These are phyloP conservation scores for Capitulum mitella DNA, from an alignment of 2,888 invertebrate species.

Conservation along the genomic window DNA sequence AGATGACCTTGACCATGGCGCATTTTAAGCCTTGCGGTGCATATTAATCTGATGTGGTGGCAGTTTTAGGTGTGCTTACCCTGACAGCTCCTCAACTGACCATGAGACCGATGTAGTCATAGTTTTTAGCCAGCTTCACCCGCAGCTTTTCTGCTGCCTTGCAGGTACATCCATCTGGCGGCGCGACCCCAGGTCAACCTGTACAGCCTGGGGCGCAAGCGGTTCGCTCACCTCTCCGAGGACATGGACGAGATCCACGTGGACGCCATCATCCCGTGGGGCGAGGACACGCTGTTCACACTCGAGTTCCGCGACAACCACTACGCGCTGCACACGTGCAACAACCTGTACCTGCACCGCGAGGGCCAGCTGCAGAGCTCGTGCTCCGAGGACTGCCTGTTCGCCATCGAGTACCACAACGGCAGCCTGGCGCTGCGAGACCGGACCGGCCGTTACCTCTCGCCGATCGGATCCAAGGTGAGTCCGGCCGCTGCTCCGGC, in stretches of 20 bases:
- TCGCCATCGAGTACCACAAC: slow-evolving; percentile 90
- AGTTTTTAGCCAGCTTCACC: too few relatives aligned
- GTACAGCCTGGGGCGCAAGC: slow-evolving; percentile 82
- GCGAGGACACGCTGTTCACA: slow-evolving; percentile 91
- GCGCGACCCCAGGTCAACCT: slow-evolving; percentile 92
- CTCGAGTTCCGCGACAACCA: slow-evolving; percentile 80
- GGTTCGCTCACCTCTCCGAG: slow-evolving; percentile 86
- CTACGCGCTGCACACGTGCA: slow-evolving; percentile 92
- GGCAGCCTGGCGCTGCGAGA: slow-evolving; percentile 68
- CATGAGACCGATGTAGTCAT: too few relatives aligned
- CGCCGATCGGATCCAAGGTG: slow-evolving; percentile 82
- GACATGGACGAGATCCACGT: slow-evolving; percentile 37
- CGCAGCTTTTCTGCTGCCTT: too few relatives aligned
- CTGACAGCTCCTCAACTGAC: too few relatives aligned
- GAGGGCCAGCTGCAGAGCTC: slow-evolving; percentile 44
- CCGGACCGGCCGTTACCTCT: slow-evolving; percentile 79
- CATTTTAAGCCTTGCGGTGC: too few relatives aligned
- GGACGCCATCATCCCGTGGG: slow-evolving; percentile 96
- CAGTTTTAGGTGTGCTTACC: too few relatives aligned
- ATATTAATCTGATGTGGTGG: too few relatives aligned
- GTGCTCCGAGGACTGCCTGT: slow-evolving; percentile 69
- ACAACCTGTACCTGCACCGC: slow-evolving; percentile 62
- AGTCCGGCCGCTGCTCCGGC: too few relatives aligned
- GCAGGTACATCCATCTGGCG: slow-evolving; percentile 73
- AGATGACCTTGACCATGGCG: too few relatives aligned